These are phyloP conservation scores for Sabatieria punctata DNA, from an alignment of 2,888 invertebrate genomes.

Conservation along the genomic window DNA sequence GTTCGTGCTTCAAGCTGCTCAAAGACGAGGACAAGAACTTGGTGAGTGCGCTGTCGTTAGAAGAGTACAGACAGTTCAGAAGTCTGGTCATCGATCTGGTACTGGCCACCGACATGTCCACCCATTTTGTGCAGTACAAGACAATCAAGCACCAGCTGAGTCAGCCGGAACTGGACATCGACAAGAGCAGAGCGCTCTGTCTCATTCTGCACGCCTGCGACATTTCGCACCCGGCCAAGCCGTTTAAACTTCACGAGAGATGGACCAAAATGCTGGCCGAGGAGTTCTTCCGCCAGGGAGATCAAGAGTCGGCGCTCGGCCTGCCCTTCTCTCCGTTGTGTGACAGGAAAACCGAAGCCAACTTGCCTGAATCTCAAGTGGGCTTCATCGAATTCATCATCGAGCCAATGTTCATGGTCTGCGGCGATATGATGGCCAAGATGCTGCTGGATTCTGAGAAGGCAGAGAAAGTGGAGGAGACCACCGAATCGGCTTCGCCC, in stretches of 20 bases:
- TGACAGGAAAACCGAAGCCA: slow-evolving; percentile 72
- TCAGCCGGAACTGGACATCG: slow-evolving; percentile 74
- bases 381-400: slow-evolving; percentile 86
- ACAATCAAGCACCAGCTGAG: slow-evolving; percentile 71
- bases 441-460: too few relatives aligned
- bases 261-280: slow-evolving; percentile 80
- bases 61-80: slow-evolving; percentile 67
- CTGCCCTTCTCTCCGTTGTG: slow-evolving; percentile 75
- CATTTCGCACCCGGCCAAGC: slow-evolving; percentile 82
- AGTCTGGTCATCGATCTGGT: slow-evolving; percentile 89
- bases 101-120: slow-evolving; percentile 90
- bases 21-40: slow-evolving; percentile 82
- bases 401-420: slow-evolving; percentile 71
- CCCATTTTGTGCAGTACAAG: slow-evolving; percentile 89
- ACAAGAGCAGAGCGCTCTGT: slow-evolving; percentile 77
- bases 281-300: slow-evolving; percentile 81
- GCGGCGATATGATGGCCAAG: slow-evolving; percentile 59
- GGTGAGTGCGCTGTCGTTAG: too few relatives aligned
- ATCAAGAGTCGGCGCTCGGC: slow-evolving; percentile 66
- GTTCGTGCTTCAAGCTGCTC: slow-evolving; percentile 66
- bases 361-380: slow-evolving; percentile 77
- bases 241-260: slow-evolving; percentile 49
- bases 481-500: too few relatives aligned
- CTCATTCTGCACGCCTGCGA: slow-evolving; percentile 84
- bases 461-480: too few relatives aligned